Base-by-base conservation (phyloP, 2,888 invertebrate genomes). In the Dexiosoma caninum region DNA sequence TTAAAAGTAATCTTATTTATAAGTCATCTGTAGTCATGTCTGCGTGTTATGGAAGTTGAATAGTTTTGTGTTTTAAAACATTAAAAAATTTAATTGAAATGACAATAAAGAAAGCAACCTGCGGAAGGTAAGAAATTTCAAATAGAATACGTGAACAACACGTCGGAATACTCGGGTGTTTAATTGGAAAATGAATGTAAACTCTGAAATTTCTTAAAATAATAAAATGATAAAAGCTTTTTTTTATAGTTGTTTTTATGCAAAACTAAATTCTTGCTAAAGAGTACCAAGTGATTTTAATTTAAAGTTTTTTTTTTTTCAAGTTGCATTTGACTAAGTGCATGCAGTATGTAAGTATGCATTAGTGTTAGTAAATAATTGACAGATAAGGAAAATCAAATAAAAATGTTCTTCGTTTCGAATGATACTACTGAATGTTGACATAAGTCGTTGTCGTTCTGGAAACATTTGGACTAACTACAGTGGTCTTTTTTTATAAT, bases 361-460 rank as follows among this genome's bases (percentile, higher is more conserved):
- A 14, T 12, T 16, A 30, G 21, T 57, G 46, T 72, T 57, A 37
- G 66, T 62, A 76, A 60, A 72, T 53, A 80, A 71, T 64, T 80
- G 79, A 76, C 66, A 60, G 60, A 62, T 62, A 72, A 66, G 77
- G 71, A 72, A 81, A 77, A 72, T 72, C 62, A 55, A 77, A 81
- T 72, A 81, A 72, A 81, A 69, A 23, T 81, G 72, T 12, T 71
- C 67, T 71, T 76, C 59, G 7, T 30, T 60, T 27, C 53, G 19
- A 59, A 49, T 44, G 40, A 30, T 78, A 55, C 23, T 37, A n/a
- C n/a, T n/a, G 49, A 51, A 14, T 30, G 49, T 51, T 42, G 51
- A 44, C 59, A 37, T 40, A 62, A 57, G 19, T 44, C 27, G 27
- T 23, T 72, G 30, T 19, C n/a, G 9, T 46, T 40, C 44, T 62